These are phyloP conservation scores for Pseudomugil gertrudae DNA, from an alignment of 2,797 vertebrate genomes.

Conservation along the genomic window DNA sequence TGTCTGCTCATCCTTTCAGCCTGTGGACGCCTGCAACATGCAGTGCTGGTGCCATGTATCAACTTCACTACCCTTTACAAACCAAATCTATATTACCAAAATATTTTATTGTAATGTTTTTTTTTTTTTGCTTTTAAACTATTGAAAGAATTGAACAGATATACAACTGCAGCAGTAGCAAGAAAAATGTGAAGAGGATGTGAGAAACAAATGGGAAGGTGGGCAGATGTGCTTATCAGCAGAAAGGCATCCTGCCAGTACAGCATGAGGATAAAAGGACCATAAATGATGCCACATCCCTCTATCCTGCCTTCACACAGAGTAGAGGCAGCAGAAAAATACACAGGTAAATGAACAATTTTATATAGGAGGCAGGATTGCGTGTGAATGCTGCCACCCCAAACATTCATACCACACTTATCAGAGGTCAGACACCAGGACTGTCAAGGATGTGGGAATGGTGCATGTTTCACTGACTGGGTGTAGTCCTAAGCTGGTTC, in stretches of 20 bases:
- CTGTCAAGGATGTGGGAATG: not conserved
- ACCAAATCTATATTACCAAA: not conserved
- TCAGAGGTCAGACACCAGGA: not conserved
- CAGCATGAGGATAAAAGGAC: constrained; percentile 38
- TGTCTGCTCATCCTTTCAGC: constrained; percentile 20
- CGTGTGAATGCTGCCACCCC: not conserved
- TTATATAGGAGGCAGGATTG: not conserved
- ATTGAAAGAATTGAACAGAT: not conserved
- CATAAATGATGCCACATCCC: constrained; percentile 20
- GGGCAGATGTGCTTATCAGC: constrained; percentile 45
- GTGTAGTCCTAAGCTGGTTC: not conserved
- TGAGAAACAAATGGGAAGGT: constrained; percentile 6
- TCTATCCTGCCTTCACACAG: not conserved
- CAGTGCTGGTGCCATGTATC: constrained; percentile 14
- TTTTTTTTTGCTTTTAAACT: too few relatives aligned
- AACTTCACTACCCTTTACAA: constrained; percentile 15
- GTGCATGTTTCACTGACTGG: not conserved
- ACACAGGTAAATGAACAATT: not conserved
- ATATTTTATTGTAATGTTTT: too few relatives aligned
- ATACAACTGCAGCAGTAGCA: not conserved
- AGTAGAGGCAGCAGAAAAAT: not conserved
- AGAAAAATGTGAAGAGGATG: constrained; percentile 9
- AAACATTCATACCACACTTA: not conserved
- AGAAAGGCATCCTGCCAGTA: constrained; percentile 44
- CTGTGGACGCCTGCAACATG: constrained; percentile 5